Evolutionary conservation across 2,888 invertebrate species (phyloP).

Genomic region (Ennomos erosarius): DNA sequence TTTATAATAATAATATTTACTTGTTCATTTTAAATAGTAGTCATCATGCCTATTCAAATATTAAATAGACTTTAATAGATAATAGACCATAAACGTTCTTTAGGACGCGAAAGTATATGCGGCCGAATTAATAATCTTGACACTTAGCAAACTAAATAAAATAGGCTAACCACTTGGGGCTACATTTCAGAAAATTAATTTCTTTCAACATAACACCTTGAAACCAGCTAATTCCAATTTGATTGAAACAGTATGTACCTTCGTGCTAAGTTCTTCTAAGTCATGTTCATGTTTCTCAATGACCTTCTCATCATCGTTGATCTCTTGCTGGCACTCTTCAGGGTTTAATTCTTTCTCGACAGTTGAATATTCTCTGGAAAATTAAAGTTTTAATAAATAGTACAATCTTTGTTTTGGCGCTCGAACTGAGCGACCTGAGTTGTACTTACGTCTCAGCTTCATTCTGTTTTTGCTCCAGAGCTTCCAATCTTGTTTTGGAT

Average conservation of each 20-base stretch:
- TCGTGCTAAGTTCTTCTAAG: slow-evolving; percentile 86
- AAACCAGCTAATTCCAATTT: too few species aligned
- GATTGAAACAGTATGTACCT: slow-evolving; percentile 63
- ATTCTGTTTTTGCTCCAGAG: slow-evolving; percentile 78
- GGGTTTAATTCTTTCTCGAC: slow-evolving; percentile 80
- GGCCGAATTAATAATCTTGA: too few species aligned
- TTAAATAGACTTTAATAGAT: too few species aligned
- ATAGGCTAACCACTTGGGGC: too few species aligned
- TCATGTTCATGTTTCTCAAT: slow-evolving; percentile 86
- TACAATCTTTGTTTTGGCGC: background rate
- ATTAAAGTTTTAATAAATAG: slow-evolving; percentile 29
- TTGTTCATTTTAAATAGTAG: too few species aligned
- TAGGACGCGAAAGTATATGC: too few species aligned
- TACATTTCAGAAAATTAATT: too few species aligned
- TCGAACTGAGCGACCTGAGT: background rate
- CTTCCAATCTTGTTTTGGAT: slow-evolving; percentile 83
- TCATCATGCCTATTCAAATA: too few species aligned
- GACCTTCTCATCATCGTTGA: slow-evolving; percentile 84
- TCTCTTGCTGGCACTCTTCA: slow-evolving; percentile 84
- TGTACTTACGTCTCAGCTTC: slow-evolving; percentile 73
- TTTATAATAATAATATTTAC: too few species aligned
- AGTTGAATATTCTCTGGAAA: slow-evolving; percentile 68
- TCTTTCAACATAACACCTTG: too few species aligned
- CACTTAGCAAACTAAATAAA: too few species aligned
- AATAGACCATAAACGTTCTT: too few species aligned